These are phyloP conservation scores for Thunnus albacares DNA, from an alignment of 2,797 vertebrate species.

Conservation along the genomic window DNA sequence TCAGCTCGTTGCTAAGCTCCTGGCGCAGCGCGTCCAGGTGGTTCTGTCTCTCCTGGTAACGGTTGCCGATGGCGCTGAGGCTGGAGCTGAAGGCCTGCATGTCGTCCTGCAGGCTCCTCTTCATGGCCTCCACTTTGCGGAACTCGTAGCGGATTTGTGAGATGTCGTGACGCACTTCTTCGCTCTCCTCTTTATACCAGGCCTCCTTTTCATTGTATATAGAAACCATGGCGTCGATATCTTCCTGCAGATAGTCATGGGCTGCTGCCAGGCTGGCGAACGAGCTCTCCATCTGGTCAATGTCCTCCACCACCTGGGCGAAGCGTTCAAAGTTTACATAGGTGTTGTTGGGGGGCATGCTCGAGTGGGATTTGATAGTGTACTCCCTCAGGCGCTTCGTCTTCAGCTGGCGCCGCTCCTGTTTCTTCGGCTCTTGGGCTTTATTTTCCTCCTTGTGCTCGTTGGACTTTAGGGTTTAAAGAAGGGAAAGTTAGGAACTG, in stretches of 20 bases:
- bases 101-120: slow-evolving; percentile 89
- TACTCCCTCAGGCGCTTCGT: slow-evolving; percentile 94
- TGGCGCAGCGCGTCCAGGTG: slow-evolving; percentile 87
- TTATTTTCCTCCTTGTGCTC: slow-evolving; percentile 86
- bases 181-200: slow-evolving; percentile 94
- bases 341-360: slow-evolving; percentile 96
- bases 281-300: slow-evolving; percentile 84
- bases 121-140: slow-evolving; percentile 90
- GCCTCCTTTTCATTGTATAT: slow-evolving; percentile 94
- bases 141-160: slow-evolving; percentile 94
- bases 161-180: slow-evolving; percentile 89
- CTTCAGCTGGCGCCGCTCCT: slow-evolving; percentile 89
- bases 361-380: slow-evolving; percentile 95
- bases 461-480: slow-evolving; percentile 83
- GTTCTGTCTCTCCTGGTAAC: slow-evolving; percentile 85
- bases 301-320: slow-evolving; percentile 90
- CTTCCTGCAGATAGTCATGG: slow-evolving; percentile 89
- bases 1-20: slow-evolving; percentile 89
- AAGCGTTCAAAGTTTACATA: slow-evolving; percentile 96
- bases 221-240: slow-evolving; percentile 91
- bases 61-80: slow-evolving; percentile 78
- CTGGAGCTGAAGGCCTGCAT: slow-evolving; percentile 79
- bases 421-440: slow-evolving; percentile 80
- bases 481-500: not conserved
- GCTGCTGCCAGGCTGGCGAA: slow-evolving; percentile 80